Evolutionary conservation across 2,113 vertebrate genomes (phyloP).

Genomic region (Poeciliopsis prolifica): DNA sequence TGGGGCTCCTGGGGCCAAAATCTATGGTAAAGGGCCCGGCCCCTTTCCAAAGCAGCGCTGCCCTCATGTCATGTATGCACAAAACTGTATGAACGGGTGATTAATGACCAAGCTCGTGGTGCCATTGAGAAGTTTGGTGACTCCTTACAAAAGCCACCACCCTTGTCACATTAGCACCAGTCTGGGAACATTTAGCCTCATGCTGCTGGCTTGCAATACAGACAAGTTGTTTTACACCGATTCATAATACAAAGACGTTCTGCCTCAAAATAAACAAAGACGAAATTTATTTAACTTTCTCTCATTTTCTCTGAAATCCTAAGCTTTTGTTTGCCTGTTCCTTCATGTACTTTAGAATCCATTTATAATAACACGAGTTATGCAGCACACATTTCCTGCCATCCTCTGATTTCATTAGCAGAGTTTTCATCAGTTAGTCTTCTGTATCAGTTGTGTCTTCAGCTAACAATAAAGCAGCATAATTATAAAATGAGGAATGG

Average conservation of each 20-base stretch:
- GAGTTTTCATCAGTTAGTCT: conserved; percentile 60
- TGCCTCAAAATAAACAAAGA: conserved; percentile 11
- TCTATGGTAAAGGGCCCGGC: conserved; percentile 61
- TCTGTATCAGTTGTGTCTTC: conserved; percentile 62
- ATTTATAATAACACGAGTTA: conserved; percentile 46
- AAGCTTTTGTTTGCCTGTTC: conserved; percentile 12
- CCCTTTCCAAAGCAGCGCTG: conserved; percentile 57
- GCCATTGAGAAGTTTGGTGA: conserved; percentile 75
- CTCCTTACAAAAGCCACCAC: conserved; percentile 74
- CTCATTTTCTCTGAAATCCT: background rate
- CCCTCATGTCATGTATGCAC: conserved; percentile 72
- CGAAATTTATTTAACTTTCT: conserved; percentile 6
- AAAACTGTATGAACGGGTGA: conserved; percentile 72
- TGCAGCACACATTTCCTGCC: conserved; percentile 58
- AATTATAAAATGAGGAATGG: conserved; percentile 75
- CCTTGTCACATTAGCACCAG: conserved; percentile 70
- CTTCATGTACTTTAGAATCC: conserved; percentile 25
- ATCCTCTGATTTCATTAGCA: conserved; percentile 72
- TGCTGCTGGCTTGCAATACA: conserved; percentile 28
- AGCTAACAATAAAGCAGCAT: conserved; percentile 73
- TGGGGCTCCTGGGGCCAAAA: conserved; percentile 61
- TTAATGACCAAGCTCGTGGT: conserved; percentile 77
- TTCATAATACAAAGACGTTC: conserved; percentile 20
- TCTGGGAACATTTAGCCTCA: conserved; percentile 53
- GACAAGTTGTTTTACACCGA: conserved; percentile 27